A percentile compares a stretch with the other conserved stretches of the same genome.
Conservation (phyloP, 2,113 vertebrate genomes). For the Heliornis fulica region DNA sequence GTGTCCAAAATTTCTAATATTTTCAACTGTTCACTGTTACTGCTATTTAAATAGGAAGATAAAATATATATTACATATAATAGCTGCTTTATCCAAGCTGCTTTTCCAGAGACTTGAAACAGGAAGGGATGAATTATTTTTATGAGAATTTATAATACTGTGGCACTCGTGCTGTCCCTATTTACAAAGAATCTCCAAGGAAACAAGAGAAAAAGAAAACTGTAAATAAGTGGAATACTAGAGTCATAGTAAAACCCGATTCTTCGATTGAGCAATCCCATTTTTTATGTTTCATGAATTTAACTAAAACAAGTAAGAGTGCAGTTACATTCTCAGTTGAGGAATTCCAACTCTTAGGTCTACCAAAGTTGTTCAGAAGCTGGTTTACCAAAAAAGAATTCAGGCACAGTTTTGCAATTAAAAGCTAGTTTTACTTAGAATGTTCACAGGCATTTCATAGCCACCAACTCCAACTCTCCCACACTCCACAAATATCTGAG, state of each 20-base stretch:
- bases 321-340: not conserved
- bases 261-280: not conserved
- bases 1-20: not conserved
- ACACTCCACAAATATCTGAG: not conserved
- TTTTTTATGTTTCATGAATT: not conserved
- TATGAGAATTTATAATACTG: not conserved
- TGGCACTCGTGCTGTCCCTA: not conserved
- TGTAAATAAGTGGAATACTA: not conserved
- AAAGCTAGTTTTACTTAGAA: not conserved
- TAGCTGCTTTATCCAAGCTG: not conserved
- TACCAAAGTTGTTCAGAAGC: not conserved
- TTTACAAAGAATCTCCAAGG: not conserved
- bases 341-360: not conserved
- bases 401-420: not conserved
- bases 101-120: not conserved
- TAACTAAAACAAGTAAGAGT: not conserved
- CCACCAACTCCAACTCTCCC: not conserved
- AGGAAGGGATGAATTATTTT: not conserved
- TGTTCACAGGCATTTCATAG: not conserved
- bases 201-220: not conserved
- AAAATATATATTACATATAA: not conserved
- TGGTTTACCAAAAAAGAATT: not conserved
- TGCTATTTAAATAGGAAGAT: not conserved
- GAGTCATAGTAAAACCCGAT: not conserved
- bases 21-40: not conserved